Percentiles rank a stretch among this genome's conserved stretches.
Evolutionary conservation across 2,888 invertebrate species (phyloP).

Genomic region (Polietes domitor): DNA sequence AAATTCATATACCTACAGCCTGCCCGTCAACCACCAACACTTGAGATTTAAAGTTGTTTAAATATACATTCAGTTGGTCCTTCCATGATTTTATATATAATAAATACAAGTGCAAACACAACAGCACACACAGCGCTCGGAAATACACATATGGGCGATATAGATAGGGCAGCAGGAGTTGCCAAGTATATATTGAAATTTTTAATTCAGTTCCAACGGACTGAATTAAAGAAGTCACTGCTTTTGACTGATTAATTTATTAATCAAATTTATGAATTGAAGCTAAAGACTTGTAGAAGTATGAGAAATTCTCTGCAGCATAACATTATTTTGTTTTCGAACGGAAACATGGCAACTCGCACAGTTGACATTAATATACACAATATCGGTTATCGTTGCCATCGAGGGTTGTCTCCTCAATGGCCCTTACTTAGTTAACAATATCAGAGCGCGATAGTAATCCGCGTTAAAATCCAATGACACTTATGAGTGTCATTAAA

Average conservation of each 20-base stretch:
- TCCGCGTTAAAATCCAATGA: slow-evolving; percentile 45
- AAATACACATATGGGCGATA: too few species aligned
- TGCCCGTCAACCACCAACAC: not conserved
- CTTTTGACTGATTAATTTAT: too few species aligned
- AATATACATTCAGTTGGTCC: slow-evolving; percentile 38
- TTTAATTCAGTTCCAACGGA: too few species aligned
- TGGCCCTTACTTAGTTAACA: slow-evolving; percentile 39
- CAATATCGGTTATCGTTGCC: not conserved
- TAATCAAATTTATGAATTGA: too few species aligned
- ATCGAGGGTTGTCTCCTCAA: not conserved
- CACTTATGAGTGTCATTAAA: slow-evolving; percentile 52
- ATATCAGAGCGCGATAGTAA: slow-evolving; percentile 16
- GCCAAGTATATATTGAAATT: too few species aligned
- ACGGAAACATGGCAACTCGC: slow-evolving; percentile 17
- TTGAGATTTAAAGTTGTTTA: slow-evolving; percentile 30
- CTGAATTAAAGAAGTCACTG: too few species aligned
- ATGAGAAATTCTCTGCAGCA: too few species aligned
- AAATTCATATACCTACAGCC: not conserved
- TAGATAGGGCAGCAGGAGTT: slow-evolving; percentile 10
- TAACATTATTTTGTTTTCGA: too few species aligned
- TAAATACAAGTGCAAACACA: not conserved
- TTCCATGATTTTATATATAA: slow-evolving; percentile 48
- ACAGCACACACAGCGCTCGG: too few species aligned
- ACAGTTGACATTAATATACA: not conserved
- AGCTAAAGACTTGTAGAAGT: too few species aligned